Conservation (phyloP, 2,888 invertebrate genomes). For the Diploptera punctata region DNA sequence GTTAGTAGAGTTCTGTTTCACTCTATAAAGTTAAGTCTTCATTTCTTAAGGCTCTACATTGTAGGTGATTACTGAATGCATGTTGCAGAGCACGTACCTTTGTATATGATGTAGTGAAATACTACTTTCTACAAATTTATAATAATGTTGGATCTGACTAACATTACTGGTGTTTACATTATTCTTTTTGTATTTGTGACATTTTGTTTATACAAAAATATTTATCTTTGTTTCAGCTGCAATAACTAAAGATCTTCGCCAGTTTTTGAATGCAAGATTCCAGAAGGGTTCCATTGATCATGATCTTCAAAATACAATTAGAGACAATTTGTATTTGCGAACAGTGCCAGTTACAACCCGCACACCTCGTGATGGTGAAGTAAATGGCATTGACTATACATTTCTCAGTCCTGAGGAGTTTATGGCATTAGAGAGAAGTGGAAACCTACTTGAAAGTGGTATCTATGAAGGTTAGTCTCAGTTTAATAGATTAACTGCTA, state of each 20-base stretch:
- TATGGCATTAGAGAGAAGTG: constrained; percentile 61
- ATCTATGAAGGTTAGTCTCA: constrained; percentile 65
- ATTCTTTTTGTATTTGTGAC: too few relatives aligned
- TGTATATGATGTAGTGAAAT: too few relatives aligned
- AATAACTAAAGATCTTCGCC: constrained; percentile 59
- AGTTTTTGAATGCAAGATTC: constrained; percentile 62
- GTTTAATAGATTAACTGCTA: too few relatives aligned
- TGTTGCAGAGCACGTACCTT: too few relatives aligned
- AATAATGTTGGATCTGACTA: too few relatives aligned
- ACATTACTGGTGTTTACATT: too few relatives aligned
- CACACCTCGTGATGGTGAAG: constrained; percentile 61
- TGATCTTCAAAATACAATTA: constrained; percentile 67
- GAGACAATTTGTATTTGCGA: constrained; percentile 67
- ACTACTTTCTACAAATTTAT: too few relatives aligned
- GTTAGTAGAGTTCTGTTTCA: too few relatives aligned
- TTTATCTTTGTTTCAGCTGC: constrained; percentile 49
- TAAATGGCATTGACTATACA: constrained; percentile 67
- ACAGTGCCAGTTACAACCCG: constrained; percentile 69
- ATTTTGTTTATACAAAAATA: neutral
- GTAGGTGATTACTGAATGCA: too few relatives aligned
- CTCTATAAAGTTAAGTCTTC: too few relatives aligned
- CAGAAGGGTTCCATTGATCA: constrained; percentile 64
- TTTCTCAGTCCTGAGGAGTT: constrained; percentile 64
- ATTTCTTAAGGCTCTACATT: too few relatives aligned
- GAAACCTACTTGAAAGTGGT: constrained; percentile 66